phyloP scores from a whole-genome alignment of 2,797 vertebrate genomes.

The Phaenicophaeus curvirostris region DNA sequence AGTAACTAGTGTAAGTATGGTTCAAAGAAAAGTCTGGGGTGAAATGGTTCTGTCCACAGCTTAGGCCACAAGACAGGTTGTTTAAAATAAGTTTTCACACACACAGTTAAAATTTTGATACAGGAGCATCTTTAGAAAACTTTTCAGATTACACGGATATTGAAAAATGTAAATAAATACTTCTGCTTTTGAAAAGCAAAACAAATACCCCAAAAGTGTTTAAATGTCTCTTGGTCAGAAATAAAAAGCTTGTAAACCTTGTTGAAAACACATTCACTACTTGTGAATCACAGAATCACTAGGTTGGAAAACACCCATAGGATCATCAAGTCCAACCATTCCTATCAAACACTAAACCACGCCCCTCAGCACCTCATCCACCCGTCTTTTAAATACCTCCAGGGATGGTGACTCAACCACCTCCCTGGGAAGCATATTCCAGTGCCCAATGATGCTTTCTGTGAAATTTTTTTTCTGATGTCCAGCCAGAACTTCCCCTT shows the following conservation, averaged over 20 bases:
- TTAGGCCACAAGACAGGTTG: not conserved
- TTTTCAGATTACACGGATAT: accelerated
- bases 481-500: too few relatives aligned
- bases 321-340: too few relatives aligned
- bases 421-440: too few relatives aligned
- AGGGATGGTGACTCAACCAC: too few relatives aligned
- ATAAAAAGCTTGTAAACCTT: not conserved
- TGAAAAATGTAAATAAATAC: not conserved
- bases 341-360: too few relatives aligned
- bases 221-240: not conserved
- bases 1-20: not conserved
- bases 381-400: too few relatives aligned
- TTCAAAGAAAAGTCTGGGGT: not conserved
- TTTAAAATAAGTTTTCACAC: not conserved
- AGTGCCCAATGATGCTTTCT: too few relatives aligned
- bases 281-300: too few relatives aligned
- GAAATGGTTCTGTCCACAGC: not conserved
- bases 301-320: too few relatives aligned
- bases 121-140: not conserved
- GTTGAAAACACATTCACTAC: not conserved
- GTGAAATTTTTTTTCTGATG: too few relatives aligned
- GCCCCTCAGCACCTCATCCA: too few relatives aligned
- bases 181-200: not conserved
- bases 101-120: not conserved
- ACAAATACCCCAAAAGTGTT: accelerated